Evolutionary conservation across 2,888 invertebrate genomes (phyloP), one percentile per base, ranked within the genome.

Genomic region (Periphyllus acericola): DNA sequence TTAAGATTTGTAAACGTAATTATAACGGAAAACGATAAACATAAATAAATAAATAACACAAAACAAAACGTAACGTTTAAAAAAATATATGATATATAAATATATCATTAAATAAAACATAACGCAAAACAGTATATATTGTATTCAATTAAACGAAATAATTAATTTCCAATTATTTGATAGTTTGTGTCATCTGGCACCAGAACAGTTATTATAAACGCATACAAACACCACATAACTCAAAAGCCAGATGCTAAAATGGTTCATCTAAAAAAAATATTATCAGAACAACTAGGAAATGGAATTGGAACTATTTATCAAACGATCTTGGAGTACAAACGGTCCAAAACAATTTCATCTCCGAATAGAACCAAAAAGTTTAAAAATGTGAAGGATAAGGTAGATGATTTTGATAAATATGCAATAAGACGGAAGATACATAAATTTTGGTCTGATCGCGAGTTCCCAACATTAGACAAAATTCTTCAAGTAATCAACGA

Each of bases 281-380:
- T 72, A 32, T 72, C 34, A 72, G 72, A 72, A 32, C 32, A 72
- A 72, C 72, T 72, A 2, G 72, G 72, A 72, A 72, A 32, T 72
- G 72, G 72, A 72, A 21, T 72, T 72, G 32, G 72, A 32, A 72
- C 72, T 34, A 72, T 72, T 72, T 72, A 72, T 72, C 72, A 72
- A 72, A 72, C 72, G 34, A 32, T 72, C 19, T 72, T 71, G 71
- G 71, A 71, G 71, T 71, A 71, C 32, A 71, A 71, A 34, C 71
- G 32, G 71, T 71, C 32, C 34, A 71, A 71, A 34, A 71, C 34
- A 34, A 71, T 71, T 71, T 71, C 71, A 71, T 71, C 71, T 71
- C 71, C 71, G 1, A 71, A 71, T 34, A 71, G 71, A 71, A 71
- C 71, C 71, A 71, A 71, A 71, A 71, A 19, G 1, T 71, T 71